Percentiles rank a stretch among this genome's conserved stretches.
phyloP scores from a whole-genome alignment of 2,888 invertebrate genomes.

The Cantharis rufa region DNA sequence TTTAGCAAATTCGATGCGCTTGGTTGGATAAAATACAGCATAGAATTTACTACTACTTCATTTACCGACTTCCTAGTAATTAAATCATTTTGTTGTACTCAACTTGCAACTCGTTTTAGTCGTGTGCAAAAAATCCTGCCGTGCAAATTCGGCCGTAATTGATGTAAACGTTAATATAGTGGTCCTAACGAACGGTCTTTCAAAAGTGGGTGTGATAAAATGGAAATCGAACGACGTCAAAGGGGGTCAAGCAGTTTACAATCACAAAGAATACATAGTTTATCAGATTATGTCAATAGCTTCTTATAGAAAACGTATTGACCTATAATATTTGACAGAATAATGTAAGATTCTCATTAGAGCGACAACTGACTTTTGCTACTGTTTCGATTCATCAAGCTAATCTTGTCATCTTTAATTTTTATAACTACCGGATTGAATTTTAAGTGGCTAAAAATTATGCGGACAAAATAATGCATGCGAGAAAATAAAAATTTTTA shows the following conservation, averaged over 20 bases:
- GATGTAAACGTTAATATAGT: not conserved
- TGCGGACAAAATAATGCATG: not conserved
- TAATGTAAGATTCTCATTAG: slow-evolving; percentile 20
- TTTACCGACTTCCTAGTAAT: slow-evolving; percentile 1
- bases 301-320: slow-evolving; percentile 9
- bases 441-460: not conserved
- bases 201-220: not conserved
- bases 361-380: slow-evolving; percentile 7
- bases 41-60: slow-evolving; percentile 1
- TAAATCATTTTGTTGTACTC: not conserved
- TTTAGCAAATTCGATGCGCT: slow-evolving; percentile 7
- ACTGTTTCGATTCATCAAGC: slow-evolving; percentile 2
- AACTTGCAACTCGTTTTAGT: not conserved
- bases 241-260: slow-evolving; percentile 16
- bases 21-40: not conserved
- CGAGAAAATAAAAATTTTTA: not conserved
- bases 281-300: slow-evolving; percentile 20
- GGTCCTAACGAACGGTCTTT: not conserved
- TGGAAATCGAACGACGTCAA: not conserved
- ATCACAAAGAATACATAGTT: slow-evolving; percentile 1
- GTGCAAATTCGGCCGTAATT: not conserved
- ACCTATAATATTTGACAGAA: slow-evolving; percentile 20
- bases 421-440: not conserved
- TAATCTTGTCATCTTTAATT: not conserved
- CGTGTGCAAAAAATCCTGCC: not conserved